phyloP scores from a whole-genome alignment of 2,888 invertebrate genomes.

The Abrostola triplasia region DNA sequence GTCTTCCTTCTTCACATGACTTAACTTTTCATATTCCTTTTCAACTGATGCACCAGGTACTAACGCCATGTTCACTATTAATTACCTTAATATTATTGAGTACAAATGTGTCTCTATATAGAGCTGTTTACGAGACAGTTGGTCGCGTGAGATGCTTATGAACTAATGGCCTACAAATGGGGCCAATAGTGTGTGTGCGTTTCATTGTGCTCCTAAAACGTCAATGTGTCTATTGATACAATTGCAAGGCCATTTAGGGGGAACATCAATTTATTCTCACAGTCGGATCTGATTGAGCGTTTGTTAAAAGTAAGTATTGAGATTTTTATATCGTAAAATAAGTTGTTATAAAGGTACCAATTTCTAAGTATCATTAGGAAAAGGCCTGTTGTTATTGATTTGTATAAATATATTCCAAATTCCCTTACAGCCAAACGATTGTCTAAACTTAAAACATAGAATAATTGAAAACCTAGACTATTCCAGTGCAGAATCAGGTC shows the following conservation, averaged over 20 bases:
- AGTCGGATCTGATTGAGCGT: slow-evolving; percentile 5
- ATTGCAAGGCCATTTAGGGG: slow-evolving; percentile 45
- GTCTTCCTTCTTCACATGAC: slow-evolving; percentile 87
- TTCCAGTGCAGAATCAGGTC: too few relatives aligned
- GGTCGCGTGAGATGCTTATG: slow-evolving; percentile 36
- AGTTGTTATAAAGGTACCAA: not conserved
- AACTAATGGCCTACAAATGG: slow-evolving; percentile 50
- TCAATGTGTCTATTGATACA: slow-evolving; percentile 51
- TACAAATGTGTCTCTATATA: slow-evolving; percentile 1
- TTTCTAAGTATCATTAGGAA: not conserved
- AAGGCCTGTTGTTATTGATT: too few relatives aligned
- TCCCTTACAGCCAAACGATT: too few relatives aligned
- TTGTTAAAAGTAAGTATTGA: not conserved
- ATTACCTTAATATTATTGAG: not conserved
- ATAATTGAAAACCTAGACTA: too few relatives aligned
- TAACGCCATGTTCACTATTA: slow-evolving; percentile 57
- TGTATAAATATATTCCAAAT: too few relatives aligned
- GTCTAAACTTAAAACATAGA: too few relatives aligned
- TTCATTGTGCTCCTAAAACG: slow-evolving; percentile 49
- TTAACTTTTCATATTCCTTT: slow-evolving; percentile 88
- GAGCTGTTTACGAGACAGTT: slow-evolving; percentile 17
- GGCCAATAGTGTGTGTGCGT: slow-evolving; percentile 34
- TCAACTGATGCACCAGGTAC: slow-evolving; percentile 52
- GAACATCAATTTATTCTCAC: slow-evolving; percentile 20
- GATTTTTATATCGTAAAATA: not conserved